These are phyloP conservation scores for Holothuria scabra DNA, from an alignment of 53 echinoderm and acorn worm species.

Conservation along the genomic window DNA sequence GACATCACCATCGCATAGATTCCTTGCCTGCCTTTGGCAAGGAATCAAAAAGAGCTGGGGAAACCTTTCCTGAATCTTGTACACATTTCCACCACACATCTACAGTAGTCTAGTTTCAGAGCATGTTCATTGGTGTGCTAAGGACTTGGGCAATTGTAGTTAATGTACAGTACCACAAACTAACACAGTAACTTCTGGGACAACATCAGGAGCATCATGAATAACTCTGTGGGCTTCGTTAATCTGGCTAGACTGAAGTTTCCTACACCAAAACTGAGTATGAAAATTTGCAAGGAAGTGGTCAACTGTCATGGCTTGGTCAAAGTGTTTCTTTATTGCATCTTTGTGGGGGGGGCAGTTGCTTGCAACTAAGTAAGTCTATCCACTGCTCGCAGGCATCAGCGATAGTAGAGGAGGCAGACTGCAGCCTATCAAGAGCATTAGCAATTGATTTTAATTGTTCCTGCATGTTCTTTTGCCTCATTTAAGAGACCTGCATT, in stretches of 20 bases:
- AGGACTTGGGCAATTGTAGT: constrained; percentile 17
- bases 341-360: background rate
- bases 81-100: constrained; percentile 36
- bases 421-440: constrained; percentile 9
- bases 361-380: background rate
- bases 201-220: background rate
- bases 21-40: too few species aligned
- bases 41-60: too few species aligned
- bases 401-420: constrained; percentile 12
- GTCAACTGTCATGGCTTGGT: constrained; percentile 25
- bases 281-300: constrained; percentile 43
- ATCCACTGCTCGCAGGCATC: constrained; percentile 36
- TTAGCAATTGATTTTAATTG: constrained; percentile 14
- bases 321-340: background rate
- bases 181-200: constrained; percentile 30
- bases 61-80: background rate
- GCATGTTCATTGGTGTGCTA: constrained; percentile 19
- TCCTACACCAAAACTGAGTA: constrained; percentile 13
- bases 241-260: constrained; percentile 28
- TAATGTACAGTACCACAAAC: constrained; percentile 38
- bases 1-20: too few species aligned
- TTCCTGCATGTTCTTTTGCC: background rate
- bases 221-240: constrained; percentile 29
- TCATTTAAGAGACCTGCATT: background rate
- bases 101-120: constrained; percentile 22